A percentile compares a stretch with the other conserved stretches of the same genome.
These are phyloP conservation scores for Malaclemys terrapin DNA, from an alignment of 2,113 vertebrate genomes.

Conservation along the genomic window DNA sequence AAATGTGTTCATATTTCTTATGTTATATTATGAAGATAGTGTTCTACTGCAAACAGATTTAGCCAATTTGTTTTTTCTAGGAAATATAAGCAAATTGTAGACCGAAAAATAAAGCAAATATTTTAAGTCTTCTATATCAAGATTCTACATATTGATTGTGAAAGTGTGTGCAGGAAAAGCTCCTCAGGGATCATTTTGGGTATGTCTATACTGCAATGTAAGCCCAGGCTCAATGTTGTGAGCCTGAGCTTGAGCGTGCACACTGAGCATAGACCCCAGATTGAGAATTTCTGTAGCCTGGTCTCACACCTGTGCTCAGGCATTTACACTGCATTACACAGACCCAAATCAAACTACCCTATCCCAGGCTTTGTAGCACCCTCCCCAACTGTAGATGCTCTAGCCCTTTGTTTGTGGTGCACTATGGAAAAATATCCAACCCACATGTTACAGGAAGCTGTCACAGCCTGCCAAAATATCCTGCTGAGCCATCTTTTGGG, in stretches of 20 bases:
- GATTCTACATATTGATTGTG: neutral
- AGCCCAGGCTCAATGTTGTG: neutral
- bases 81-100: neutral
- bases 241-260: neutral
- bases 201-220: neutral
- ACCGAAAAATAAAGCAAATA: neutral
- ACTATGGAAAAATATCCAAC: no score
- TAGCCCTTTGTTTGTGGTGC: no score
- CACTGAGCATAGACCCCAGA: neutral
- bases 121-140: neutral
- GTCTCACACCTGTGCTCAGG: neutral
- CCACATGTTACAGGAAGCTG: no score
- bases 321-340: no score
- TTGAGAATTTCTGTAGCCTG: neutral
- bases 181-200: neutral
- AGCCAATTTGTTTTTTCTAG: neutral
- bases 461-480: no score
- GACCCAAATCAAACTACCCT: no score
- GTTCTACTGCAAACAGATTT: neutral
- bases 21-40: neutral
- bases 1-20: neutral
- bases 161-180: neutral
- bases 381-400: no score
- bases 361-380: no score
- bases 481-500: no score